These are phyloP conservation scores for Branchipolynoe longqiensis DNA, from an alignment of 2,888 invertebrate genomes.

Conservation along the genomic window DNA sequence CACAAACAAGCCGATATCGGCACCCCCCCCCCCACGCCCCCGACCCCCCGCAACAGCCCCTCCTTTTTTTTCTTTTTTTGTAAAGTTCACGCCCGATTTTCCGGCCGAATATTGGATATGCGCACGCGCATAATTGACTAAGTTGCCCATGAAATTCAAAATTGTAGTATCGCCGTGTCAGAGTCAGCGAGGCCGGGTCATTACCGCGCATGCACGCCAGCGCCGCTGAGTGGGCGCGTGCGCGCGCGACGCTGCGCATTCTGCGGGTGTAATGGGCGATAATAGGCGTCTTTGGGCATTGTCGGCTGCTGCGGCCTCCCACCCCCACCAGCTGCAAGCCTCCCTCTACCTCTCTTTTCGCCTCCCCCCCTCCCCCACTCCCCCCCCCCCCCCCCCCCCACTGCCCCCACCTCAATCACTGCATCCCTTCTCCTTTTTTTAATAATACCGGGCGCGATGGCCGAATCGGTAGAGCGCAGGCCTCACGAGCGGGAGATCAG, in stretches of 20 bases:
- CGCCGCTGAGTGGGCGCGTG: conserved; percentile 46
- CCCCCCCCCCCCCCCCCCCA: no score
- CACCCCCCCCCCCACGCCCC: not conserved
- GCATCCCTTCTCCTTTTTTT: no score
- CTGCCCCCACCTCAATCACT: no score
- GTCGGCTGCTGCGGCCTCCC: not conserved
- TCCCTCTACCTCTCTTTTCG: conserved; percentile 11
- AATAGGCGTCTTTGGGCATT: conserved; percentile 6
- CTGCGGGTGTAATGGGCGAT: conserved; percentile 38
- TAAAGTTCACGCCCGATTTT: conserved; percentile 23
- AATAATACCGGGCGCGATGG: no score
- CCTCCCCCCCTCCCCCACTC: no score
- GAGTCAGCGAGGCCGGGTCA: conserved; percentile 24
- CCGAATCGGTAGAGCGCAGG: no score
- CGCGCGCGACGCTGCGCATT: conserved; percentile 30
- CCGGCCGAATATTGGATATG: conserved; percentile 3
- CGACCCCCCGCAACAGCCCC: no score
- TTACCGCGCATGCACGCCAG: conserved; percentile 45
- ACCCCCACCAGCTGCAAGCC: conserved; percentile 39
- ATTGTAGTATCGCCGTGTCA: conserved; percentile 55
- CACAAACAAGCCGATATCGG: conserved; percentile 37
- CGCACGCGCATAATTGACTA: conserved; percentile 30
- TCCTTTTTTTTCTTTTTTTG: no score
- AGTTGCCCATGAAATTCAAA: conserved; percentile 56
- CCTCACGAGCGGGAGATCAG: no score